These are phyloP conservation scores for Meghimatium bilineatum DNA, from an alignment of 2,888 invertebrate species.

Conservation along the genomic window DNA sequence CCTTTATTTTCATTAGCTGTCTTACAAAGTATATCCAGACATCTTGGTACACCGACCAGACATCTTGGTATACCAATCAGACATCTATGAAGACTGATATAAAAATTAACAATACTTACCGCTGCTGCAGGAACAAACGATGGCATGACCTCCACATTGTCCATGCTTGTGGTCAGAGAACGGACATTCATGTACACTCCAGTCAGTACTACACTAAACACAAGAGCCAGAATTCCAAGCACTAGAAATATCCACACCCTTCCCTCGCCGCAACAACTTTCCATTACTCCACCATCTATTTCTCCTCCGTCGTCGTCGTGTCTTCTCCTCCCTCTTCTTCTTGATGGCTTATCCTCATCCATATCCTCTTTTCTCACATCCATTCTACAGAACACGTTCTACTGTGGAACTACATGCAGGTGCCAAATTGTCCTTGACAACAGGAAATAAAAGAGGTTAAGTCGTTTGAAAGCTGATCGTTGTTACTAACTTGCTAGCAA, in stretches of 20 bases:
- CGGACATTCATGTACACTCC: slow-evolving; percentile 88
- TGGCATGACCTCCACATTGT: slow-evolving; percentile 93
- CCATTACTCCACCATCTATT: slow-evolving; percentile 4
- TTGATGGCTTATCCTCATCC: neutral
- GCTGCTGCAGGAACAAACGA: slow-evolving; percentile 89
- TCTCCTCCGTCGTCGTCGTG: neutral
- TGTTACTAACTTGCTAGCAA: too few relatives aligned
- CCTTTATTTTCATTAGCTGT: too few relatives aligned
- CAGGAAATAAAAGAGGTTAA: too few relatives aligned
- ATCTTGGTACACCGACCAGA: too few relatives aligned
- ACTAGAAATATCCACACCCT: slow-evolving; percentile 86
- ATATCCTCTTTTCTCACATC: slow-evolving; percentile 14
- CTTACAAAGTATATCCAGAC: too few relatives aligned
- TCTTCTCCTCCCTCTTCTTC: neutral
- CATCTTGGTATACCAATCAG: too few relatives aligned
- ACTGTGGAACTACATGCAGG: neutral
- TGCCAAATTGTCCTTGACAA: too few relatives aligned
- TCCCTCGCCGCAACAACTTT: slow-evolving; percentile 57
- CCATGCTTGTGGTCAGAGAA: slow-evolving; percentile 86
- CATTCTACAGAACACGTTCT: neutral
- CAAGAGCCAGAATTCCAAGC: slow-evolving; percentile 82
- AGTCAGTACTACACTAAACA: slow-evolving; percentile 85
- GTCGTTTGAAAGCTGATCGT: too few relatives aligned
- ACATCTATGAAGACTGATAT: too few relatives aligned
- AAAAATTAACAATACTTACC: slow-evolving; percentile 34